Conservation (phyloP, 2,797 vertebrate species). For the Carapus acus region DNA sequence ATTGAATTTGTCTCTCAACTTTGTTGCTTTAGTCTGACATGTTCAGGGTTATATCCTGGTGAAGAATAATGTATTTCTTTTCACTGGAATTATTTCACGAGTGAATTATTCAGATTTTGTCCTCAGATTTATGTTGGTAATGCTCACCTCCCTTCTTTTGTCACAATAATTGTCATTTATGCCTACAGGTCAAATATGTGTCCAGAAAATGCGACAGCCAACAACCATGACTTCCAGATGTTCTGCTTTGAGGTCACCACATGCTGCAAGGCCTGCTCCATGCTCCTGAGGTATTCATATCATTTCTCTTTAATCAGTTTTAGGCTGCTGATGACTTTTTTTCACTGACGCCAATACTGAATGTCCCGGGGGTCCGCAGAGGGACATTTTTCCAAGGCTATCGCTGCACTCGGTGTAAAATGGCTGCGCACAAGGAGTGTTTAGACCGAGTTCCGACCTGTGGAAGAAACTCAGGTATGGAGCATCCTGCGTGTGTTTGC, state of each 20-base stretch:
- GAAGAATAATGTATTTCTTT: too few relatives aligned
- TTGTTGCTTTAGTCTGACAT: too few relatives aligned
- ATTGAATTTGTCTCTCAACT: neutral
- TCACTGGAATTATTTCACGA: too few relatives aligned
- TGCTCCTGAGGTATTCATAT: slow-evolving; percentile 82
- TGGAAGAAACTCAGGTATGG: slow-evolving; percentile 76
- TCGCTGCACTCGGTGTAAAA: slow-evolving; percentile 81
- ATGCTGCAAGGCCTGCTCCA: slow-evolving; percentile 85
- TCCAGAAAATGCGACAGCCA: slow-evolving; percentile 80
- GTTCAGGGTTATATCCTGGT: too few relatives aligned
- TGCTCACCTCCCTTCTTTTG: neutral
- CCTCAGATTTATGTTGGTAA: too few relatives aligned
- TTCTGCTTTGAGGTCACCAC: slow-evolving; percentile 87
- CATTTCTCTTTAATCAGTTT: too few relatives aligned
- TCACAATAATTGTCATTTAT: slow-evolving; percentile 6
- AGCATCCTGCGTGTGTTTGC: neutral
- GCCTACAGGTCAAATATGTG: slow-evolving; percentile 83
- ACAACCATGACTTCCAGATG: slow-evolving; percentile 93
- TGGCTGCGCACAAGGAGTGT: slow-evolving; percentile 91
- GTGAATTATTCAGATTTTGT: too few relatives aligned
- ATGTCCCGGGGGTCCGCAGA: slow-evolving; percentile 59
- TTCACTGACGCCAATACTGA: slow-evolving; percentile 3
- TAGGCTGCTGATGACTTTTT: too few relatives aligned
- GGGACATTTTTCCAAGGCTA: slow-evolving; percentile 93
- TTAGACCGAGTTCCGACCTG: slow-evolving; percentile 80